Conservation (phyloP, 2,797 vertebrate species). For the Gymnodraco acuticeps region DNA sequence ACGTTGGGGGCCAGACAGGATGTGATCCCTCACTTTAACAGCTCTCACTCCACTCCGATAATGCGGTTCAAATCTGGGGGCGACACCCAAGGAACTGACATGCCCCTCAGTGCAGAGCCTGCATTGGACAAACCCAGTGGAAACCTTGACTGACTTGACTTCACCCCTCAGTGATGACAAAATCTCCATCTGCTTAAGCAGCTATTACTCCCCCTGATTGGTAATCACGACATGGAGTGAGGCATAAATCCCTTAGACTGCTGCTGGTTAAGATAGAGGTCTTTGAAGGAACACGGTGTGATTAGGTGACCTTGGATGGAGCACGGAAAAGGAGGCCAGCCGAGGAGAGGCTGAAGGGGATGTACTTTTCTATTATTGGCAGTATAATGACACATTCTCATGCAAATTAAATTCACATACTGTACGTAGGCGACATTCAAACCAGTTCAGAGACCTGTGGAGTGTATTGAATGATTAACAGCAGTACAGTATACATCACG, state of each 20-base stretch:
- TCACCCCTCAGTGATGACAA: constrained; percentile 79
- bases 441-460: constrained; percentile 19
- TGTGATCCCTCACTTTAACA: constrained; percentile 67
- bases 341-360: constrained; percentile 34
- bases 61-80: constrained; percentile 73
- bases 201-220: constrained; percentile 84
- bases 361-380: constrained; percentile 76
- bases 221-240: constrained; percentile 82
- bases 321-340: constrained; percentile 51
- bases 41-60: constrained; percentile 64
- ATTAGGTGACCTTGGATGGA: constrained; percentile 83
- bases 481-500: constrained; percentile 12
- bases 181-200: constrained; percentile 81
- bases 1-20: constrained; percentile 40
- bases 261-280: constrained; percentile 77
- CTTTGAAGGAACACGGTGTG: constrained; percentile 75
- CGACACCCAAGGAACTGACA: constrained; percentile 62
- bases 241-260: constrained; percentile 79
- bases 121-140: constrained; percentile 52
- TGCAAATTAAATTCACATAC: constrained; percentile 74
- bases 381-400: constrained; percentile 79
- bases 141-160: constrained; percentile 83
- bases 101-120: constrained; percentile 45
- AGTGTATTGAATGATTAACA: constrained; percentile 18
- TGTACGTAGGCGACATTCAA: constrained; percentile 32